These are phyloP conservation scores for Hemicordylus capensis DNA, from an alignment of 2,113 vertebrate species.

Conservation along the genomic window DNA sequence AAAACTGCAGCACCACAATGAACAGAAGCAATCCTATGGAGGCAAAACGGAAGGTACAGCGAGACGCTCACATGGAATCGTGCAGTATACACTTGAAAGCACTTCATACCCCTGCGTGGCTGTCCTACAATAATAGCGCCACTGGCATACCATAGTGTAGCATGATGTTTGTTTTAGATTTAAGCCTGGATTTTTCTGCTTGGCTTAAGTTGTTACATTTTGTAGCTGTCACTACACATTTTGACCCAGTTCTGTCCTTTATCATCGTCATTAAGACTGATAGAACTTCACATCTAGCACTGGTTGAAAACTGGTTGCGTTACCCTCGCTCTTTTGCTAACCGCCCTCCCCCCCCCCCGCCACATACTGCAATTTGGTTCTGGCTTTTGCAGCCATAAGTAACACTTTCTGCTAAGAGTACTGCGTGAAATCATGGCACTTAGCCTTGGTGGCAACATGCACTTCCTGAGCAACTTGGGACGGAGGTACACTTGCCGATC, in stretches of 20 bases:
- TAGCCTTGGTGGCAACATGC: neutral
- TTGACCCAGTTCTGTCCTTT: neutral
- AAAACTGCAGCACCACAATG: neutral
- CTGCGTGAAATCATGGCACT: neutral
- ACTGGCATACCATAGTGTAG: neutral
- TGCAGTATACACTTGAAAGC: neutral
- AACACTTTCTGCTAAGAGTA: neutral
- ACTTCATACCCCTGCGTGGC: neutral
- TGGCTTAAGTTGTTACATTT: neutral
- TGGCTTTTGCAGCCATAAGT: conserved; percentile 9
- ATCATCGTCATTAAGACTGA: neutral
- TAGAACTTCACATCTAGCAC: neutral
- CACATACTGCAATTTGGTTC: conserved; percentile 24
- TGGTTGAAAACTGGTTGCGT: conserved; percentile 32
- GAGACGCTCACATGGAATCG: neutral
- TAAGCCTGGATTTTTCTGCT: neutral
- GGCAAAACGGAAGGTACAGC: neutral
- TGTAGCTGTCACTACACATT: neutral
- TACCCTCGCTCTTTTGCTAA: conserved; percentile 18
- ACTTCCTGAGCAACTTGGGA: neutral
- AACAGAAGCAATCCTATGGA: neutral
- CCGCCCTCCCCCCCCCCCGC: too few species aligned
- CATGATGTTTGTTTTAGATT: neutral
- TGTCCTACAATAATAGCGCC: neutral
- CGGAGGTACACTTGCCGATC: rapidly evolving